phyloP scores from a whole-genome alignment of 2,113 vertebrate genomes.

The Mionectes macconnelli region DNA sequence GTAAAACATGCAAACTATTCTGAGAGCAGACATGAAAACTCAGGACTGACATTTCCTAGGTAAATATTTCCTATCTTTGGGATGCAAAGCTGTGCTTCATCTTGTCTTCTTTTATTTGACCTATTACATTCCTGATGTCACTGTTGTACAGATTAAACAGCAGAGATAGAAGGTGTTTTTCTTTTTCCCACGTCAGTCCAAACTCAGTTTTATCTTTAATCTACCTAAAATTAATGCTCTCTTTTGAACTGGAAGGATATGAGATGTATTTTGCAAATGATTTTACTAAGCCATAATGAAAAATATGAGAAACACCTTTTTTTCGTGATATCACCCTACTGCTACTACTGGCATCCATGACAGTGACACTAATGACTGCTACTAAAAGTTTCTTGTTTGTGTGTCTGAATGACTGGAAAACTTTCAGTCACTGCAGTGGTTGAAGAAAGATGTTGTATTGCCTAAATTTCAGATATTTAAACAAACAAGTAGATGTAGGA shows the following conservation, averaged over 20 bases:
- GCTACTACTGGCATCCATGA: background rate
- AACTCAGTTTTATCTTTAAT: background rate
- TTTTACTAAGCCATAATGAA: background rate
- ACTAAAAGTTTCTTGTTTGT: background rate
- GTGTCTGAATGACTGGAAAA: background rate
- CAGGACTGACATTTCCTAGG: background rate
- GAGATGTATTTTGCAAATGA: background rate
- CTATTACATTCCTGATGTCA: background rate
- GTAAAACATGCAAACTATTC: background rate
- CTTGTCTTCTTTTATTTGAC: background rate
- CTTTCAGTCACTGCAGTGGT: background rate
- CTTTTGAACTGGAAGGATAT: background rate
- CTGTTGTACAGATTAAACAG: background rate
- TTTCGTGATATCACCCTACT: background rate
- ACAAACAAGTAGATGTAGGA: background rate
- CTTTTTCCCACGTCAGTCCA: background rate
- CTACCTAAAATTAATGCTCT: background rate
- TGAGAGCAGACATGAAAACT: background rate
- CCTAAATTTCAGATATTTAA: background rate
- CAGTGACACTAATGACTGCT: background rate
- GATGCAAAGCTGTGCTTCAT: background rate
- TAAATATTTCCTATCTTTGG: background rate
- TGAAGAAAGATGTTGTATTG: background rate
- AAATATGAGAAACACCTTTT: background rate
- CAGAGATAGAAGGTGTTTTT: background rate